Conservation (phyloP, 92 coral and sea anemone species). For the Chrysogorgia sp. region DNA sequence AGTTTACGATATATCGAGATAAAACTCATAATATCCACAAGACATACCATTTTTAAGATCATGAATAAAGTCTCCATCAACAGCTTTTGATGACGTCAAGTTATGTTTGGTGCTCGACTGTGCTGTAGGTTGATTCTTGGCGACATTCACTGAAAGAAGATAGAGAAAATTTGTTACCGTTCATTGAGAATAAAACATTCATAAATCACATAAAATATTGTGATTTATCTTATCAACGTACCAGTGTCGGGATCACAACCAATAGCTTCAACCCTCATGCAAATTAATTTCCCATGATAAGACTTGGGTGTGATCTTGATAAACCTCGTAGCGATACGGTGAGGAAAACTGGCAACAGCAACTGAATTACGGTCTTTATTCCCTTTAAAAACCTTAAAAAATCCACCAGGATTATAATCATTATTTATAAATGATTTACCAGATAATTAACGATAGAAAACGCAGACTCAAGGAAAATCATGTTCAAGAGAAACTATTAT, state of each 20-base stretch:
- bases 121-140: constrained; percentile 69
- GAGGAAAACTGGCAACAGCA: constrained; percentile 63
- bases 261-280: constrained; percentile 85
- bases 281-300: constrained; percentile 66
- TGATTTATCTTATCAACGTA: background rate
- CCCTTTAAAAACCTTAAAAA: constrained; percentile 61
- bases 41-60: constrained; percentile 63
- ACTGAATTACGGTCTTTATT: constrained; percentile 31
- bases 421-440: background rate
- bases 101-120: constrained; percentile 75
- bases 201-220: background rate
- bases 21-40: background rate
- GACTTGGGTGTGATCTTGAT: constrained; percentile 72
- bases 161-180: no score
- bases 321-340: constrained; percentile 79
- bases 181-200: background rate
- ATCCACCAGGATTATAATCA: background rate
- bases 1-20: no score
- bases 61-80: constrained; percentile 72
- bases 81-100: constrained; percentile 64
- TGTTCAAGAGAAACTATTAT: no score
- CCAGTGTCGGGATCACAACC: constrained; percentile 79
- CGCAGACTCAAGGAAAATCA: no score
- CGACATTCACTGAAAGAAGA: constrained; percentile 71
- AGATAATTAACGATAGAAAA: no score